Conservation (phyloP, 2,888 invertebrate species). For the Crossocerus cetratus region DNA sequence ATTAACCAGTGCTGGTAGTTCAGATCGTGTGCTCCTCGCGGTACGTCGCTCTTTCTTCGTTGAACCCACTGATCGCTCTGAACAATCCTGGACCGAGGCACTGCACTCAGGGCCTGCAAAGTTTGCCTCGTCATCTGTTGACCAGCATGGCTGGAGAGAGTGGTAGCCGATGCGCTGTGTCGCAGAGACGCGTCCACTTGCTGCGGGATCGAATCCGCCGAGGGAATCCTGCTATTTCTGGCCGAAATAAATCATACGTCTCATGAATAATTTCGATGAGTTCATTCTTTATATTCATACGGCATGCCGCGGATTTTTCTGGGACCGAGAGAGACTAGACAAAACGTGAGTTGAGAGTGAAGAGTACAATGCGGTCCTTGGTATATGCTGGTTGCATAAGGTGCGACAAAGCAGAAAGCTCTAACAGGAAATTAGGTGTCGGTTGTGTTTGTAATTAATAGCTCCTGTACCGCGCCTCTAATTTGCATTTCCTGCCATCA, state of each 20-base stretch:
- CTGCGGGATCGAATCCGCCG: constrained; percentile 81
- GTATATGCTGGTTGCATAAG: constrained; percentile 31
- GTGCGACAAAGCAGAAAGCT: constrained; percentile 37
- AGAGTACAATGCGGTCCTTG: neutral
- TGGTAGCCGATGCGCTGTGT: constrained; percentile 74
- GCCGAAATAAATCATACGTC: constrained; percentile 21
- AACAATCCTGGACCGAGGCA: constrained; percentile 86
- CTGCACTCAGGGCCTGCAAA: constrained; percentile 85
- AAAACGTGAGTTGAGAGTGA: too few species aligned
- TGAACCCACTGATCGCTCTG: constrained; percentile 86
- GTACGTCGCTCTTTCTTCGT: constrained; percentile 78
- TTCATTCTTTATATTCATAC: too few species aligned
- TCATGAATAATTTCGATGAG: too few species aligned
- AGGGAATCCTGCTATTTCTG: constrained; percentile 81
- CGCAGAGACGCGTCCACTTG: constrained; percentile 76
- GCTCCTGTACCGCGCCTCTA: constrained; percentile 18
- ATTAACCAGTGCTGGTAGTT: constrained; percentile 95
- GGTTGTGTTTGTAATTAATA: constrained; percentile 16
- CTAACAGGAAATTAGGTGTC: constrained; percentile 44
- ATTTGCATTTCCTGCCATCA: constrained; percentile 44
- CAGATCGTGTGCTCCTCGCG: constrained; percentile 77
- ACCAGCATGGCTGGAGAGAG: constrained; percentile 70
- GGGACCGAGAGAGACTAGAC: too few species aligned
- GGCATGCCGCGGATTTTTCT: too few species aligned
- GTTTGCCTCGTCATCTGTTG: constrained; percentile 86